Conservation (phyloP, 2,797 vertebrate genomes). For the Protosalanx chinensis region DNA sequence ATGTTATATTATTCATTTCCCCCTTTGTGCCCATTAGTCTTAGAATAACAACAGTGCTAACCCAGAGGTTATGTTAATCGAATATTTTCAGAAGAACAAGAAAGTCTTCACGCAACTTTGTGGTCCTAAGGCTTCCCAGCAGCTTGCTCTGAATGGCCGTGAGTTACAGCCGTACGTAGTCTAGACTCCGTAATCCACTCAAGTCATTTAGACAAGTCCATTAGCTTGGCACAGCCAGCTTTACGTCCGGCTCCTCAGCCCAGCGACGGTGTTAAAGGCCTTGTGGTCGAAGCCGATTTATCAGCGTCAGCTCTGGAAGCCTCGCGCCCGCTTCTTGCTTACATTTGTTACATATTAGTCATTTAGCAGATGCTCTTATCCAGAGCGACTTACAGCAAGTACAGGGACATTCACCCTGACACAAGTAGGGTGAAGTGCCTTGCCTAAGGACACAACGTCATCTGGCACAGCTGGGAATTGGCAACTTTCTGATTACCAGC, state of each 20-base stretch:
- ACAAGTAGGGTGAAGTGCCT: too few species aligned
- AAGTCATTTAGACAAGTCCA: conserved; percentile 15
- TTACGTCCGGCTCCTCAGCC: conserved; percentile 10
- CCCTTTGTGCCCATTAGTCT: background rate
- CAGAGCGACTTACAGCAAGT: too few species aligned
- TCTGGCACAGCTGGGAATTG: too few species aligned
- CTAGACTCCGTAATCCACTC: conserved; percentile 22
- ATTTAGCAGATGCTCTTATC: too few species aligned
- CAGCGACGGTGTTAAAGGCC: conserved; percentile 20
- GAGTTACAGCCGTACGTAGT: conserved; percentile 26
- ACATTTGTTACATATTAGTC: too few species aligned
- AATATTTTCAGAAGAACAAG: too few species aligned
- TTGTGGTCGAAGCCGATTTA: conserved; percentile 22
- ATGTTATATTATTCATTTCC: background rate
- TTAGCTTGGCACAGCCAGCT: conserved; percentile 17
- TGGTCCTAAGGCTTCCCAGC: background rate
- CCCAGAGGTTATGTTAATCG: background rate
- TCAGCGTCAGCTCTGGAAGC: conserved; percentile 24
- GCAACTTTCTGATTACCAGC: too few species aligned
- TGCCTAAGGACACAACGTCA: too few species aligned
- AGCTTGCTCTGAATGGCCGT: background rate
- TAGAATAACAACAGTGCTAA: conserved; percentile 25
- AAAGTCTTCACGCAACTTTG: background rate
- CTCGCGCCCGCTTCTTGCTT: background rate
- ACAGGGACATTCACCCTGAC: too few species aligned